Evolutionary conservation across 2,888 invertebrate genomes (phyloP), one percentile per base, ranked within the genome.

Genomic region (Polymixis flavicincta): DNA sequence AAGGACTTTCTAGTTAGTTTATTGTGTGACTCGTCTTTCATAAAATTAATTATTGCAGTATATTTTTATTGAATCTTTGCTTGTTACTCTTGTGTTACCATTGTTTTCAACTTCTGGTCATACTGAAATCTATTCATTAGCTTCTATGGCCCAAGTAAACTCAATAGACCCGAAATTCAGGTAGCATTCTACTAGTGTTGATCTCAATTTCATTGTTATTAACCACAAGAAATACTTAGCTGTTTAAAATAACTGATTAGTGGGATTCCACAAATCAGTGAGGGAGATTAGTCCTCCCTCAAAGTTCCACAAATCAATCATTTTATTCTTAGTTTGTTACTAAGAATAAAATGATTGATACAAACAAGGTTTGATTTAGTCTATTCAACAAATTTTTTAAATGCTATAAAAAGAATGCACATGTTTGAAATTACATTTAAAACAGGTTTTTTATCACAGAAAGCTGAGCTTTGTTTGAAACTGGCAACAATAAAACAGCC

Each of bases 401-500:
- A 28, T 17, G 17, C 32, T 72, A 1, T 50, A 37, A 25, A 48
- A 72, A 13, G 13, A 37, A 37, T 73, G 17, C n/a, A n/a, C 17
- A 37, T 48, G 25, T 57, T 57, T 57, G 1, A 48, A 73, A 50
- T 37, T 17, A 37, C 50, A 50, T 37, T 59, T 73, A 59, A 37
- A 74, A 73, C 50, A 59, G 48, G 73, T 37, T 73, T 73, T 57
- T 17, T 22, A 13, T 48, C 48, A 37, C 22, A 25, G 25, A 14
- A 67, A 17, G 17, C 17, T 71, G 37, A 25, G n/a, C 25, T 13
- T 37, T 50, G 5, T n/a, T 13, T 9, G 45, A 54, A n/a, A 37
- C 7, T 48, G 22, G 7, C 22, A n/a, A 42, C 50, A 60, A 11
- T 32, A 45, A 60, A 32, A 52, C n/a, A 22, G 7, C 7, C 11